Conservation (phyloP, 2,797 vertebrate species). For the Sebastiscus tertius region DNA sequence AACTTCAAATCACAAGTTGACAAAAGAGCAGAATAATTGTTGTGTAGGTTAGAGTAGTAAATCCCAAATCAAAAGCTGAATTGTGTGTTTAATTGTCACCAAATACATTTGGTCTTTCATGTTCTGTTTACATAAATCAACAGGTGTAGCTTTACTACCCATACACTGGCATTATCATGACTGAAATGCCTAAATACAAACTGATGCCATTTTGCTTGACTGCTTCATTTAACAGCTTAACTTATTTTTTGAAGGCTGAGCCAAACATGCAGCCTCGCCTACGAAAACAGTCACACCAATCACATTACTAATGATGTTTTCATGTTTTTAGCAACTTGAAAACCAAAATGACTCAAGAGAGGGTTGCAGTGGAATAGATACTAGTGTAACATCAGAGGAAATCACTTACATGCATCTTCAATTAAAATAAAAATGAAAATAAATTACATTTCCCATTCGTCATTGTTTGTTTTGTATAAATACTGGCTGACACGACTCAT, state of each 20-base stretch:
- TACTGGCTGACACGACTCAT: not conserved
- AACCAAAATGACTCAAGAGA: not conserved
- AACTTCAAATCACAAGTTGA: conserved; percentile 58
- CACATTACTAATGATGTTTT: not conserved
- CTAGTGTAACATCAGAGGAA: not conserved
- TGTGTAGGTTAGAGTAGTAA: conserved; percentile 53
- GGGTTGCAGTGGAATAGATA: not conserved
- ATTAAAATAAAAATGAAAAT: not conserved
- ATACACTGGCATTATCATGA: conserved; percentile 25
- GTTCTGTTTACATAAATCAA: conserved; percentile 62
- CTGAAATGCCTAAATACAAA: conserved; percentile 22
- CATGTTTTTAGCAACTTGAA: not conserved
- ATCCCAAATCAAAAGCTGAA: conserved; percentile 57
- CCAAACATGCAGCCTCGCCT: conserved; percentile 22
- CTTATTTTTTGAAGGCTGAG: not conserved
- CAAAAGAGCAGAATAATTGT: conserved; percentile 65
- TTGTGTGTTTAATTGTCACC: conserved; percentile 51
- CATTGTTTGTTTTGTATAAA: not conserved
- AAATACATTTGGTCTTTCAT: conserved; percentile 57
- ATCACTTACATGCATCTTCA: not conserved
- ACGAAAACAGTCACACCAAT: conserved; percentile 6
- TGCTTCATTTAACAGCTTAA: conserved; percentile 39
- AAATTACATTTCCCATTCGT: not conserved
- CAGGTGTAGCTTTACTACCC: conserved; percentile 30
- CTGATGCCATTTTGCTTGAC: not conserved